These are phyloP conservation scores for Perizoma affinitatum DNA, from an alignment of 2,888 invertebrate genomes.

Conservation along the genomic window DNA sequence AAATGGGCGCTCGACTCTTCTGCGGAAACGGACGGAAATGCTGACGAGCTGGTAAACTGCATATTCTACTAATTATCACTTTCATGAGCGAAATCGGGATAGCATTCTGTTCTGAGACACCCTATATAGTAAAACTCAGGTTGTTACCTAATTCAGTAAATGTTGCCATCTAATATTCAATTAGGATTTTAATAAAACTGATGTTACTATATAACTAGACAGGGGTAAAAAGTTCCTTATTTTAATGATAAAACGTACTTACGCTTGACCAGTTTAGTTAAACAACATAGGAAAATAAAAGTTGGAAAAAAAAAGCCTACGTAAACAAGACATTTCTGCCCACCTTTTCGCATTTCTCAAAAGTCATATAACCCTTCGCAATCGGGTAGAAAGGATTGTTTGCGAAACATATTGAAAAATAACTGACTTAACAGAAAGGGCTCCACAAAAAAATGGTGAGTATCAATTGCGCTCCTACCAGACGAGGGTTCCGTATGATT, in stretches of 20 bases:
- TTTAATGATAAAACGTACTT: too few species aligned
- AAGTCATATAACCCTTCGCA: background rate
- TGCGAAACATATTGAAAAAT: conserved; percentile 37
- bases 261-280: too few species aligned
- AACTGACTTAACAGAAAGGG: conserved; percentile 38
- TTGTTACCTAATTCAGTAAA: too few species aligned
- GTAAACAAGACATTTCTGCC: background rate
- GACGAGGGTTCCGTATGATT: conserved; percentile 62
- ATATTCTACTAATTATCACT: background rate
- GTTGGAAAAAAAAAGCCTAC: background rate
- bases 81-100: too few species aligned
- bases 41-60: background rate
- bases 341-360: conserved; percentile 3
- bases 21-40: background rate
- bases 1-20: conserved; percentile 1
- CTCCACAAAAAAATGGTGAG: conserved; percentile 44
- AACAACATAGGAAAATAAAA: too few species aligned
- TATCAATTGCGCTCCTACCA: conserved; percentile 61
- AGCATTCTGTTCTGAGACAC: too few species aligned
- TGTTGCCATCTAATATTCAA: too few species aligned
- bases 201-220: too few species aligned
- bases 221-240: too few species aligned
- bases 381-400: conserved; percentile 4
- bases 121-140: too few species aligned
- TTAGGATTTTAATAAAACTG: too few species aligned